Base-by-base conservation (phyloP, 2,888 invertebrate genomes). In the Pterobdella sp. region DNA sequence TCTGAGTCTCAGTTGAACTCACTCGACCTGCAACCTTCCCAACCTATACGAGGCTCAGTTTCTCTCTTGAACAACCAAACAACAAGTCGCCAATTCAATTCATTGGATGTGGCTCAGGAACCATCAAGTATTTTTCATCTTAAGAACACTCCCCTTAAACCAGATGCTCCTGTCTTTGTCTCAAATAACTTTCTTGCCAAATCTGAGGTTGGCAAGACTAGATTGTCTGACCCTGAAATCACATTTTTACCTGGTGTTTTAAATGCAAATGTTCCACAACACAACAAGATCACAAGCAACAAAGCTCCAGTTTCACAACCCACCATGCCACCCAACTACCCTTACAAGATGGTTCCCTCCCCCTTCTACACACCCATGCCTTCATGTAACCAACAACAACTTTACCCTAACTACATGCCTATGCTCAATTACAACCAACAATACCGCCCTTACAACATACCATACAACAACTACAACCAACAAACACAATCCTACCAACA, bases 1-100 rank as follows among this genome's bases (percentile, higher is more conserved):
- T 71, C 71, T 29, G 71, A 71, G 37, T 71, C 71, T 29, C 71
- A 52, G 63, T 63, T 71, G 52, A 65, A 65, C 35, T 34, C 65
- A 14, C 35, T 65, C 32, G 71, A 71, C 37, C 18, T 35, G 36
- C 31, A 63, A 34, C 18, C 63, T 37, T 29, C 37, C n/a, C 22
- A 72, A 4, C 18, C 26, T 3, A 42, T 31, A 32, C 29, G 36
- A 14, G 73, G 31, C 63, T 32, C 31, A 36, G n/a, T n/a, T 37
- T 71, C 69, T 64, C 49, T 66, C 22, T 32, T 49, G 14, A 35
- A 29, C 36, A 14, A 31, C 63, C 60, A 60, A 2, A 32, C 34
- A 34, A 65, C 32, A 7, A 71, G 71, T 60, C 52, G 71, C 4
- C 56, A 71, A 14, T 71, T 71, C 35, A 52, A 35, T 18, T 71